A percentile compares a stretch with the other conserved stretches of the same genome.
Conservation (phyloP, 2,113 vertebrate species). For the Tenebrosternarchus preto region DNA sequence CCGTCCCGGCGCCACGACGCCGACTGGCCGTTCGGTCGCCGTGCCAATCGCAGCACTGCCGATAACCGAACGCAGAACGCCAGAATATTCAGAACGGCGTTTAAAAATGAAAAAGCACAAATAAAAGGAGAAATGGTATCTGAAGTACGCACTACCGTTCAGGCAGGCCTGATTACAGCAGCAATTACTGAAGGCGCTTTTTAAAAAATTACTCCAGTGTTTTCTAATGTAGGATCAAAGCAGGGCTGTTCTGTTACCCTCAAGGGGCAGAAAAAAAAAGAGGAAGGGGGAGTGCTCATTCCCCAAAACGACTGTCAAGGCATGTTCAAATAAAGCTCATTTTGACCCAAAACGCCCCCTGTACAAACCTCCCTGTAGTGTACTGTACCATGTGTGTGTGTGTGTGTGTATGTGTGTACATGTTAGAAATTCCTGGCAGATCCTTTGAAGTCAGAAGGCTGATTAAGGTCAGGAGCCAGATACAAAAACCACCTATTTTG, state of each 20-base stretch:
- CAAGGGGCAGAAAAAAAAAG: conserved; percentile 46
- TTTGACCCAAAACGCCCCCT: conserved; percentile 51
- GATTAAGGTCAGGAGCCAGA: conserved; percentile 70
- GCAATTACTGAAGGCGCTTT: conserved; percentile 55
- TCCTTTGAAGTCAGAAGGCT: conserved; percentile 63
- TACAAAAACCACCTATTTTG: conserved; percentile 38
- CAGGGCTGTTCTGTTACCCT: conserved; percentile 34
- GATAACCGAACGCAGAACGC: not conserved
- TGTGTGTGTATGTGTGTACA: conserved; percentile 21
- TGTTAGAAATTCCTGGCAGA: not conserved
- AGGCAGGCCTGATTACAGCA: conserved; percentile 55
- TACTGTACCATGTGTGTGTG: conserved; percentile 50
- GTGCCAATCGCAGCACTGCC: not conserved
- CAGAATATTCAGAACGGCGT: not conserved
- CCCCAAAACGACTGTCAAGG: conserved; percentile 56
- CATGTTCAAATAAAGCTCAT: conserved; percentile 58
- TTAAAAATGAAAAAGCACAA: conserved; percentile 11
- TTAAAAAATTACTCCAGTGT: conserved; percentile 66
- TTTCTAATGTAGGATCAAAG: conserved; percentile 64
- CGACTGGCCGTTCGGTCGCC: too few relatives aligned
- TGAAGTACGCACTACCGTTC: too few relatives aligned
- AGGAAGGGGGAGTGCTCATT: conserved; percentile 53
- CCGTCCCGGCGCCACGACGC: too few relatives aligned
- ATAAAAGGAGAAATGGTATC: conserved; percentile 10
- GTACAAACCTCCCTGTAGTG: conserved; percentile 43